Percentiles rank a stretch among this genome's conserved stretches.
Evolutionary conservation across 2,888 invertebrate genomes (phyloP).

Genomic region (Geophilus truncorum): DNA sequence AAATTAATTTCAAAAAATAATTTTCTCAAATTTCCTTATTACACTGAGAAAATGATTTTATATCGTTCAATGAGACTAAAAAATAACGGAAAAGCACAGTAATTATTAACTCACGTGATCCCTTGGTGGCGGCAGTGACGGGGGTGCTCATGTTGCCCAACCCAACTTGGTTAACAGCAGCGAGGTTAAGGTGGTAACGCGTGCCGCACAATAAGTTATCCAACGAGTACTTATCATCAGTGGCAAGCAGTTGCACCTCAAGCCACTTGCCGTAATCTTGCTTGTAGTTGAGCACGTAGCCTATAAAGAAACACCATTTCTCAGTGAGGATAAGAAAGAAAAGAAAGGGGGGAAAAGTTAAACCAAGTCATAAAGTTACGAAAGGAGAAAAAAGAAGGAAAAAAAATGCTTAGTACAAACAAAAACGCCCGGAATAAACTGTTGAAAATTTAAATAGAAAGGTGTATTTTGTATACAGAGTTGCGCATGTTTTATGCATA

Average conservation of each 20-base stretch:
- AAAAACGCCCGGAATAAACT: neutral
- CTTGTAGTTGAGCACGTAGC: slow-evolving; percentile 46
- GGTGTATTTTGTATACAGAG: neutral
- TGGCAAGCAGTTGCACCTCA: slow-evolving; percentile 35
- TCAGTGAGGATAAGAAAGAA: neutral
- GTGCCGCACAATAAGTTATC: slow-evolving; percentile 30
- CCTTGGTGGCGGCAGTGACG: slow-evolving; percentile 31
- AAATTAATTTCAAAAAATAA: too few species aligned
- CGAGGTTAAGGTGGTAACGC: slow-evolving; percentile 28
- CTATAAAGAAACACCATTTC: slow-evolving; percentile 30
- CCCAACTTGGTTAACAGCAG: slow-evolving; percentile 31
- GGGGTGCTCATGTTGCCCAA: slow-evolving; percentile 20
- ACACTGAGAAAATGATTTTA: neutral
- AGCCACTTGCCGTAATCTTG: slow-evolving; percentile 47
- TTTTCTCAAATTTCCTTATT: too few species aligned
- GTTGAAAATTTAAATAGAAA: slow-evolving; percentile 6
- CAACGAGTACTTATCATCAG: slow-evolving; percentile 31
- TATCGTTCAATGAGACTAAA: neutral
- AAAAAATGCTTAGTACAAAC: neutral
- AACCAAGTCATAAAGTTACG: neutral
- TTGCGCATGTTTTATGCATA: neutral
- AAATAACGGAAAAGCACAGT: neutral
- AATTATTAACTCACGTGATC: slow-evolving; percentile 30
- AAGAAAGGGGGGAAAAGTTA: neutral
- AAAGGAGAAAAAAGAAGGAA: neutral